These are phyloP conservation scores for Nomada ferruginata DNA, from an alignment of 2,888 invertebrate species.

Conservation along the genomic window DNA sequence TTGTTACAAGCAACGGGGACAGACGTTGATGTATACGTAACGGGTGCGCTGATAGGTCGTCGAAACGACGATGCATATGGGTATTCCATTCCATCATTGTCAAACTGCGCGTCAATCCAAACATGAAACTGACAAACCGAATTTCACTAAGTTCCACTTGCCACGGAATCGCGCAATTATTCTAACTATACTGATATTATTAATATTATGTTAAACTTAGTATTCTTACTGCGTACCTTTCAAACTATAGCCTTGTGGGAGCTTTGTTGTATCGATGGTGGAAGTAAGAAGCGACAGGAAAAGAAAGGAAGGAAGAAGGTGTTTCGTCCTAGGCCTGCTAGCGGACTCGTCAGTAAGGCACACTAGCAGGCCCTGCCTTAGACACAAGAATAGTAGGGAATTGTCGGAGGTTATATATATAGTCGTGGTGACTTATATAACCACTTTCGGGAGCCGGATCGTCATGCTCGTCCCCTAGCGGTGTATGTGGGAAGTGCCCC, in stretches of 20 bases:
- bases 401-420: too few relatives aligned
- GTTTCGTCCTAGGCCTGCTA: too few relatives aligned
- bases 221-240: neutral
- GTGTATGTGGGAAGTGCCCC: too few relatives aligned
- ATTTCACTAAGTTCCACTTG: conserved; percentile 16
- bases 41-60: conserved; percentile 16
- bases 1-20: conserved; percentile 20
- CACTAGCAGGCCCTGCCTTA: too few relatives aligned
- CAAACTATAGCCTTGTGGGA: neutral
- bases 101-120: conserved; percentile 8
- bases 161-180: neutral
- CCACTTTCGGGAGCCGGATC: too few relatives aligned
- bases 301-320: too few relatives aligned
- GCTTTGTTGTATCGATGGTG: too few relatives aligned
- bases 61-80: conserved; percentile 21
- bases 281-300: too few relatives aligned
- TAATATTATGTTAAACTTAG: neutral
- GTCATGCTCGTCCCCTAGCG: too few relatives aligned
- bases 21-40: conserved; percentile 25
- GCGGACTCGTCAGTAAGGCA: too few relatives aligned
- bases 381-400: too few relatives aligned
- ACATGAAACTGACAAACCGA: conserved; percentile 5
- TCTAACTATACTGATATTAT: neutral
- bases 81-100: conserved; percentile 19
- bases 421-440: too few relatives aligned